These are phyloP conservation scores for Clusia tigrina DNA, from an alignment of 2,888 invertebrate species.

Conservation along the genomic window DNA sequence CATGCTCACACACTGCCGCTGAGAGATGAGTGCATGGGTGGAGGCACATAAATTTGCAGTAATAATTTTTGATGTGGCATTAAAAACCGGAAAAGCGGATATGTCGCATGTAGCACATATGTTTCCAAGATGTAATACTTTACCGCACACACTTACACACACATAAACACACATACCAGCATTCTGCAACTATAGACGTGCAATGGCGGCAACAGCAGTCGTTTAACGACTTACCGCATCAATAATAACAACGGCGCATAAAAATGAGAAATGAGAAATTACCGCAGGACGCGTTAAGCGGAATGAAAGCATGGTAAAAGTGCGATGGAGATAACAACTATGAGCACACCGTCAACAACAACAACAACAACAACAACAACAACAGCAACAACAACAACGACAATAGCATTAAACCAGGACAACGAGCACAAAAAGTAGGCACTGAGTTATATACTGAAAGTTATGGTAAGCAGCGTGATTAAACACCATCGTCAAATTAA, in stretches of 20 bases:
- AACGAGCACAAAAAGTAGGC: too few species aligned
- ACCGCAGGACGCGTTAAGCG: slow-evolving; percentile 5
- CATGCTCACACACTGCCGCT: not conserved
- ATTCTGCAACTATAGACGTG: slow-evolving; percentile 1
- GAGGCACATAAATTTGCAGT: slow-evolving; percentile 5
- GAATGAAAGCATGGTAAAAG: slow-evolving; percentile 29
- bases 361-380: slow-evolving; percentile 24
- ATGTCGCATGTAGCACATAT: slow-evolving; percentile 50
- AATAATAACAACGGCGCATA: slow-evolving; percentile 8
- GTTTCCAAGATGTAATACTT: slow-evolving; percentile 33
- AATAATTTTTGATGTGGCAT: slow-evolving; percentile 13
- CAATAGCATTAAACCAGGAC: too few species aligned
- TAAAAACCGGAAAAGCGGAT: slow-evolving; percentile 50
- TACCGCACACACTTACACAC: slow-evolving; percentile 1
- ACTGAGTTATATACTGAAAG: too few species aligned
- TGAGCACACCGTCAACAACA: slow-evolving; percentile 38
- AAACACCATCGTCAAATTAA: too few species aligned
- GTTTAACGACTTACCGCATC: not conserved
- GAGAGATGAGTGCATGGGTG: not conserved
- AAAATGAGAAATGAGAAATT: slow-evolving; percentile 21
- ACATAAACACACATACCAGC: not conserved
- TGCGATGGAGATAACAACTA: slow-evolving; percentile 53
- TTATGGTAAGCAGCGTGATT: too few species aligned
- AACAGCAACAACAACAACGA: slow-evolving; percentile 15
- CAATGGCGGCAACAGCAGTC: slow-evolving; percentile 2